Evolutionary conservation across 2,113 vertebrate genomes (phyloP).

Genomic region (Malurus cyaneus): DNA sequence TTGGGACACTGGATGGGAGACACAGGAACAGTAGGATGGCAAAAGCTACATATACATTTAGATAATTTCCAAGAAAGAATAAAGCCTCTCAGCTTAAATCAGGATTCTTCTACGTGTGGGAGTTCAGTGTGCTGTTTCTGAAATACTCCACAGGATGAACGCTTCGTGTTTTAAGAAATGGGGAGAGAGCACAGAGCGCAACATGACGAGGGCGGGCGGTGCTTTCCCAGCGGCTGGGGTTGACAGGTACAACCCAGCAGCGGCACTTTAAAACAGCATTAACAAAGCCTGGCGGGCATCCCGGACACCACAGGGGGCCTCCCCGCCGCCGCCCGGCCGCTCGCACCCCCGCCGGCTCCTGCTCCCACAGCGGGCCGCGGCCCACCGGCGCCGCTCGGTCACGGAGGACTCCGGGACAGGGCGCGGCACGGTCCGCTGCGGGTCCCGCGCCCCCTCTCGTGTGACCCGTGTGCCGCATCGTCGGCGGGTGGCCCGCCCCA

Average conservation of each 20-base stretch:
- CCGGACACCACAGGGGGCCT: no score
- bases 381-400: no score
- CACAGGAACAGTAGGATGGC: rapidly evolving
- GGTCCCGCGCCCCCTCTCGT: no score
- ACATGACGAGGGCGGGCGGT: rapidly evolving
- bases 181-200: background rate
- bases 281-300: no score
- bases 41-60: background rate
- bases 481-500: no score
- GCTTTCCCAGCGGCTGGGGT: background rate
- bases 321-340: no score
- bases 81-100: background rate
- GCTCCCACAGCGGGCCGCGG: no score
- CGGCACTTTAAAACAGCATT: background rate
- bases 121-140: background rate
- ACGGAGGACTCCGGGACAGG: no score
- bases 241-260: background rate
- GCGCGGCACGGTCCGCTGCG: no score
- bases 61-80: background rate
- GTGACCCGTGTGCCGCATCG: no score
- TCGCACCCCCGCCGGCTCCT: no score
- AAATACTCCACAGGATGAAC: background rate
- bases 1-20: background rate
- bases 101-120: rapidly evolving
- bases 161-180: rapidly evolving